phyloP scores from a whole-genome alignment of 2,888 invertebrate genomes.

The Oscheius onirici region DNA sequence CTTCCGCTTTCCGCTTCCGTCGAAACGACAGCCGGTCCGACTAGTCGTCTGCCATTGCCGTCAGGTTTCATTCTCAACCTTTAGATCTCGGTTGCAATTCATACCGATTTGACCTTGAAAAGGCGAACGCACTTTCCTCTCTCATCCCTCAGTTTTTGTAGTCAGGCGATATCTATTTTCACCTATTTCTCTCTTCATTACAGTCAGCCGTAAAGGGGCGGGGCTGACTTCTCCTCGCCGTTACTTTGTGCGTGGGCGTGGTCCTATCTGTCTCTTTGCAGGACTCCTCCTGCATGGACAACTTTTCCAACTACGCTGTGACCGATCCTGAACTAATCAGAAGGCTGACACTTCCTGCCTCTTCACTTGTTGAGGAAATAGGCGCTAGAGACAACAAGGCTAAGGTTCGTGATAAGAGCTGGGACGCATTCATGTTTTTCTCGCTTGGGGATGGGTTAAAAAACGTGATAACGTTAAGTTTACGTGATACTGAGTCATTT shows the following conservation, averaged over 20 bases:
- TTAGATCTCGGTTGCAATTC: slow-evolving; percentile 4
- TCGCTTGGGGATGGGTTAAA: background rate
- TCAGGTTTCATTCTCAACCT: background rate
- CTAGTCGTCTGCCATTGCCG: background rate
- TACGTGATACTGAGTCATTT: too few species aligned
- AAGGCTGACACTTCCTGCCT: slow-evolving; percentile 1
- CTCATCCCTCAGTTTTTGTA: background rate
- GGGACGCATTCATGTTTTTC: slow-evolving; percentile 3
- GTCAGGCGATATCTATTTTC: background rate
- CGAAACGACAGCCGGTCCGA: background rate
- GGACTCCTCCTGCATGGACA: slow-evolving; percentile 27
- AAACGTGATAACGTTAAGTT: too few species aligned
- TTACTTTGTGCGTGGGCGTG: slow-evolving; percentile 20
- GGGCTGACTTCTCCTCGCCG: slow-evolving; percentile 32
- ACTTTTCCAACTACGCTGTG: slow-evolving; percentile 23
- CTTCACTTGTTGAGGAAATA: background rate
- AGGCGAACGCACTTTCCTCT: background rate
- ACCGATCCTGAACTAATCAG: slow-evolving; percentile 25
- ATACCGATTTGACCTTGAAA: background rate
- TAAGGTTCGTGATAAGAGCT: slow-evolving; percentile 23
- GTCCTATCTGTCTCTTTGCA: slow-evolving; percentile 22
- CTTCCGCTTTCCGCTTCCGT: slow-evolving; percentile 33
- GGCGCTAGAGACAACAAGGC: slow-evolving; percentile 9
- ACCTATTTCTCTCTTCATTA: slow-evolving; percentile 15
- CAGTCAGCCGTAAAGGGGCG: slow-evolving; percentile 25